Percentiles rank a stretch among this genome's conserved stretches.
Evolutionary conservation across 2,797 vertebrate genomes (phyloP).

Genomic region (Somateria mollissima): DNA sequence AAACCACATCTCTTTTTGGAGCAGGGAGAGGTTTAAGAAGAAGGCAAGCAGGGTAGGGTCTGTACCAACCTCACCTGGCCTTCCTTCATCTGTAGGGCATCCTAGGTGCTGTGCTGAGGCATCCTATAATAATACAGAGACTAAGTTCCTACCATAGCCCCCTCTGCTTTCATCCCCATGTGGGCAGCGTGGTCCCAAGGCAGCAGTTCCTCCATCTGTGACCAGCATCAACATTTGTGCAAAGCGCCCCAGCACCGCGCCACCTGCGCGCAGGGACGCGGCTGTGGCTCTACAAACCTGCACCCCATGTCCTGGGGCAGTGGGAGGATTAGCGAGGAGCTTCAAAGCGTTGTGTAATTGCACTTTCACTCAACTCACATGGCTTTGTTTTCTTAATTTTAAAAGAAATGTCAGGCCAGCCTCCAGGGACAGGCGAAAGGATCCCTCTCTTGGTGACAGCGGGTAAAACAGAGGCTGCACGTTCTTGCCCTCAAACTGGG

Average conservation of each 20-base stretch:
- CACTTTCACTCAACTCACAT: constrained; percentile 40
- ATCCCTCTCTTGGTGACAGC: constrained; percentile 63
- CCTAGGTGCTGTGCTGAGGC: not conserved
- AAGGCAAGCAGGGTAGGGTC: rapidly evolving
- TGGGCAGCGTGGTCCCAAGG: rapidly evolving
- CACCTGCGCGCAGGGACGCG: not conserved
- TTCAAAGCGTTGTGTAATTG: constrained; percentile 60
- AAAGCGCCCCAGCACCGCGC: not conserved
- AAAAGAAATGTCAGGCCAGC: not conserved
- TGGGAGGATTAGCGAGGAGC: constrained; percentile 43
- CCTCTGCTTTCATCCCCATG: rapidly evolving
- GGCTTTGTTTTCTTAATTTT: constrained; percentile 14
- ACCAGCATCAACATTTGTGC: not conserved
- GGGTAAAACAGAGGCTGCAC: constrained; percentile 12
- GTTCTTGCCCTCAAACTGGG: rapidly evolving
- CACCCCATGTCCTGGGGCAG: constrained; percentile 33
- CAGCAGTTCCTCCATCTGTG: not conserved
- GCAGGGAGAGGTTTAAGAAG: not conserved
- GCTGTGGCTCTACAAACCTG: not conserved
- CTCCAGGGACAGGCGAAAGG: constrained; percentile 41
- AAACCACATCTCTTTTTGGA: not conserved
- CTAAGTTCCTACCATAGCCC: rapidly evolving
- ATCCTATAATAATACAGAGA: not conserved
- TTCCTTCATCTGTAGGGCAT: not conserved
- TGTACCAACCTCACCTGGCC: rapidly evolving